Evolutionary conservation across 92 coral and sea anemone species (phyloP), one percentile per base, ranked within the genome.

Genomic region (Palythoa heliodiscus): DNA sequence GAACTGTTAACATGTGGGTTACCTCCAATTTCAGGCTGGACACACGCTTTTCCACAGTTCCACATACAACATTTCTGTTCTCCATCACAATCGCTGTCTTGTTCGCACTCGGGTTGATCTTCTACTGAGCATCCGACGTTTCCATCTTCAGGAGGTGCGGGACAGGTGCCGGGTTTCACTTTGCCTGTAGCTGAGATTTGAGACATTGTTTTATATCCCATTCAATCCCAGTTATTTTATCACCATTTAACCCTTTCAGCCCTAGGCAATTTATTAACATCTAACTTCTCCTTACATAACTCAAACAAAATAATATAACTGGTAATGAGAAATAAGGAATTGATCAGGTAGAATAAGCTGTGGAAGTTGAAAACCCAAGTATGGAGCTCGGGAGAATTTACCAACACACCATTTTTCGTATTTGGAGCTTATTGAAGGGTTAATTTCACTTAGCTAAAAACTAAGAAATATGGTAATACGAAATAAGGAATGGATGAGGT

Each of bases 31-130:
- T 66, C 73, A 23, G 84, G 74, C 48, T 47, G 11, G 60, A 67
- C 61, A 24, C 84, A 80, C 38, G 39, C 74, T 58, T 80, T 80
- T 63, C 84, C 84, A 64, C 84, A 80, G 84, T 64, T 66, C 84
- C 84, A 80, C 74, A 80, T 66, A 16, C 84, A 80, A 66, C 84
- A 80, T 35, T 80, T 80, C 58, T 20, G 84, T 14, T 64, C 40
- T 40, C 73, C 73, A 19, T 43, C 19, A 52, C 84, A 80, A 24
- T 80, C 84, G 23, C 63, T 23, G 74, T 80, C 84, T 43, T 80
- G 73, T 10, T 48, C 53, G 10, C 84, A 80, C 54, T 80, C 84
- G 24, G 84, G 74, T 47, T 12, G 53, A 35, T 7, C 15, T 23
- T 66, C 74, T 53, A 75, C 61, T 11, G 74, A 47, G 50, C 84